Evolutionary conservation across 2,888 invertebrate species (phyloP), one percentile per base, ranked within the genome.

Genomic region (Blera fallax): DNA sequence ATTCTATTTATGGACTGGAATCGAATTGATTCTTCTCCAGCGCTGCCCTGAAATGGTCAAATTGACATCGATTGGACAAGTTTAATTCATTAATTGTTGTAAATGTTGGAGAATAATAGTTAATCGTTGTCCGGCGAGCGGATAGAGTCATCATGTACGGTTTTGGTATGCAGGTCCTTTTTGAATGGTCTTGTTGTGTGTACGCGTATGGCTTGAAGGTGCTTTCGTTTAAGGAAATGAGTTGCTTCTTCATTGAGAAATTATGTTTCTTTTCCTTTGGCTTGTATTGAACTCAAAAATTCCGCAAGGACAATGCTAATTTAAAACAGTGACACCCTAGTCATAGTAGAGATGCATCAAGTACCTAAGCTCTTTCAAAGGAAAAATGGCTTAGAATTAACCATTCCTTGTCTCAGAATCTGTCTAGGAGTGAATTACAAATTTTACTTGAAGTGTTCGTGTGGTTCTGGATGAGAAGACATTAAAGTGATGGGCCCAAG

Each of bases 31-130:
- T 76, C 45, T 64, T 40, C 8, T 81, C 40, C 40, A 69, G 60
- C 24, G 52, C 3, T 16, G n/a, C n/a, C 58, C 56, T 2, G 10
- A 65, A 56, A 72, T 77, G 82, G 77, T 50, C 77, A 72, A 77
- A 81, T 76, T 70, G 74, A n/a, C 64, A 48, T 48, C 14, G 60
- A 48, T 37, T 73, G 74, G 3, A 3, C 40, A 24, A 52, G 14
- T 77, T 77, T 77, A 43, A 82, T 82, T 82, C 82, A 77, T 64
- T 65, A 64, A 82, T 56, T 76, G 7, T 45, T 27, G 21, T n/a
- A 37, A 74, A 54, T 14, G 18, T 21, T 37, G 43, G 7, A 4
- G 18, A 3, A 32, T 16, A 10, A 45, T 45, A 18, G 24, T 21
- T 32, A 1, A 14, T 32, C 1, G n/a, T 11, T 56, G 1, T 29